Conservation (phyloP, 2,797 vertebrate species). For the Thripadectes ignobilis region DNA sequence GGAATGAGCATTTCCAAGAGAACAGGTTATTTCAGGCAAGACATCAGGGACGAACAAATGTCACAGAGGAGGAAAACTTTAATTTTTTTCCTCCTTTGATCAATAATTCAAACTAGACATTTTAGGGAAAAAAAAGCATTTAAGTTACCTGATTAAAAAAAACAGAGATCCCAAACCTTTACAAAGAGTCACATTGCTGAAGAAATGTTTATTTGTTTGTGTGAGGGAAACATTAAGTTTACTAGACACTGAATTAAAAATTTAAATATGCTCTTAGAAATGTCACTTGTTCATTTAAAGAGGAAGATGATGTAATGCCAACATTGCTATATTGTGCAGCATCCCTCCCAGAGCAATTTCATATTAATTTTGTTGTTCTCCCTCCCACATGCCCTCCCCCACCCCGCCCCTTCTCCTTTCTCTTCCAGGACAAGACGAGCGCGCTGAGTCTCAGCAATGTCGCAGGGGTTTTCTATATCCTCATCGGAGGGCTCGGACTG, state of each 20-base stretch:
- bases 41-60: slow-evolving; percentile 58
- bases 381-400: slow-evolving; percentile 49
- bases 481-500: slow-evolving; percentile 96
- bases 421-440: slow-evolving; percentile 94
- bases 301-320: slow-evolving; percentile 61
- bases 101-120: slow-evolving; percentile 61
- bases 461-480: slow-evolving; percentile 98
- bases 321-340: slow-evolving; percentile 13
- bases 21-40: slow-evolving; percentile 66
- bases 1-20: slow-evolving; percentile 62
- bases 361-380: slow-evolving; percentile 73
- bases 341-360: neutral
- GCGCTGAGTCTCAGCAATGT: slow-evolving; percentile 98
- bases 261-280: slow-evolving; percentile 37
- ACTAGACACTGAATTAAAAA: slow-evolving; percentile 23
- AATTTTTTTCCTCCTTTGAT: slow-evolving; percentile 34
- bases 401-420: slow-evolving; percentile 54
- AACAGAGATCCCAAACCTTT: slow-evolving; percentile 46
- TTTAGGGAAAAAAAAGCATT: slow-evolving; percentile 19
- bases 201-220: slow-evolving; percentile 43
- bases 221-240: slow-evolving; percentile 34
- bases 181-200: neutral
- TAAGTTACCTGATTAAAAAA: slow-evolving; percentile 37
- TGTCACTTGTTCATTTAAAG: slow-evolving; percentile 43
- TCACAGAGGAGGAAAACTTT: slow-evolving; percentile 11